Conservation (phyloP, 1,140 invertebrate species). For the Drosophila quadrilineata region DNA sequence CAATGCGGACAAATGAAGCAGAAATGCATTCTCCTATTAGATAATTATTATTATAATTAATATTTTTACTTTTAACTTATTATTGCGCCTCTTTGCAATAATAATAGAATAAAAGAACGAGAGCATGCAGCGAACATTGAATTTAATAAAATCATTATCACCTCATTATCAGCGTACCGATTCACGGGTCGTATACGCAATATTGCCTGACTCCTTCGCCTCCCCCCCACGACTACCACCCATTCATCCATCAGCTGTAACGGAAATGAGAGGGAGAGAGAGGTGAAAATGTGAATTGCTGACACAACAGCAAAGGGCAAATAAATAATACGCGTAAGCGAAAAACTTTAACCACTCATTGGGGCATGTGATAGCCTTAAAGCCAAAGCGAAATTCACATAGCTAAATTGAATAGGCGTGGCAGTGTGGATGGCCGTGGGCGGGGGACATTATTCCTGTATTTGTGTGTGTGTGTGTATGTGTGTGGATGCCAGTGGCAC, state of each 20-base stretch:
- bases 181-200: conserved; percentile 52
- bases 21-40: conserved; percentile 18
- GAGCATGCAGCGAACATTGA: conserved; percentile 62
- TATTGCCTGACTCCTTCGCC: too few species aligned
- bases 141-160: conserved; percentile 80
- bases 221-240: too few species aligned
- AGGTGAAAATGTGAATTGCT: conserved; percentile 12
- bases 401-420: conserved; percentile 28
- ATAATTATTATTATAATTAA: conserved; percentile 45
- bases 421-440: background rate
- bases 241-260: too few species aligned
- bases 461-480: background rate
- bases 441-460: background rate
- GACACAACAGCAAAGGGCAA: conserved; percentile 24
- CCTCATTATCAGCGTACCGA: conserved; percentile 64
- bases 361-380: conserved; percentile 36
- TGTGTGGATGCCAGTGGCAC: conserved; percentile 12
- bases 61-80: conserved; percentile 35
- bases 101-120: background rate
- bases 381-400: conserved; percentile 43
- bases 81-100: conserved; percentile 21
- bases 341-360: conserved; percentile 22
- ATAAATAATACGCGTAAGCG: conserved; percentile 40
- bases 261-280: conserved; percentile 28
- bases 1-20: background rate